Percentiles rank a stretch among this genome's conserved stretches.
These are phyloP conservation scores for Sminthopsis crassicaudata DNA, from an alignment of 2,113 vertebrate genomes.

Conservation along the genomic window DNA sequence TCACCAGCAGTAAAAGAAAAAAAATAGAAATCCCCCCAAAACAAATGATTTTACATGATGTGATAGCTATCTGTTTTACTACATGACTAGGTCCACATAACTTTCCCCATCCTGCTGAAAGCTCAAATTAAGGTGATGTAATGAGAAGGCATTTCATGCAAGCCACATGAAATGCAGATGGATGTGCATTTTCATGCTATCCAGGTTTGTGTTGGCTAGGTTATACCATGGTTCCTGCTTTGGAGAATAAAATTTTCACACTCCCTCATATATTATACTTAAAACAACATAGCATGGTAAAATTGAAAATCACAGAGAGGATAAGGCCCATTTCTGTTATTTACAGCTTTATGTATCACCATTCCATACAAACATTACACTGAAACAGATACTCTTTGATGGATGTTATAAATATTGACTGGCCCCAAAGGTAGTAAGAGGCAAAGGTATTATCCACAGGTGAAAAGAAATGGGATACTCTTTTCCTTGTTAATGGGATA, in stretches of 20 bases:
- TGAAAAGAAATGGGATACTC: neutral
- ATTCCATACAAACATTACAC: neutral
- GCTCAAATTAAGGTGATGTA: slow-evolving; percentile 73
- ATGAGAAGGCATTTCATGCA: slow-evolving; percentile 62
- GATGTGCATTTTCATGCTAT: slow-evolving; percentile 25
- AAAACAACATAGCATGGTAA: neutral
- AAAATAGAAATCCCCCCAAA: slow-evolving; percentile 63
- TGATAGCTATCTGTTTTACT: slow-evolving; percentile 76
- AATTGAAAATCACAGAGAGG: slow-evolving; percentile 7
- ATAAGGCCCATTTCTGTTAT: neutral
- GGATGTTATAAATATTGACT: neutral
- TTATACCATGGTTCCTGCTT: neutral
- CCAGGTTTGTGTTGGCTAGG: neutral
- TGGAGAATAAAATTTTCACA: slow-evolving; percentile 38
- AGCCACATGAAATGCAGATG: slow-evolving; percentile 74
- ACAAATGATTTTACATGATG: slow-evolving; percentile 85
- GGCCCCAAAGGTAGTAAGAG: neutral
- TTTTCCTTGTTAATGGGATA: neutral
- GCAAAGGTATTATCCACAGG: neutral
- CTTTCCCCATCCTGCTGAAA: slow-evolving; percentile 77
- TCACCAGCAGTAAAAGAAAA: slow-evolving; percentile 77
- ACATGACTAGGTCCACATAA: slow-evolving; percentile 47
- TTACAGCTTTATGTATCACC: neutral
- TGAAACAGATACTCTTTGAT: neutral
- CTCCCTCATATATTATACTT: neutral